These are phyloP conservation scores for Pegoplata infirma DNA, from an alignment of 2,888 invertebrate species.

Conservation along the genomic window DNA sequence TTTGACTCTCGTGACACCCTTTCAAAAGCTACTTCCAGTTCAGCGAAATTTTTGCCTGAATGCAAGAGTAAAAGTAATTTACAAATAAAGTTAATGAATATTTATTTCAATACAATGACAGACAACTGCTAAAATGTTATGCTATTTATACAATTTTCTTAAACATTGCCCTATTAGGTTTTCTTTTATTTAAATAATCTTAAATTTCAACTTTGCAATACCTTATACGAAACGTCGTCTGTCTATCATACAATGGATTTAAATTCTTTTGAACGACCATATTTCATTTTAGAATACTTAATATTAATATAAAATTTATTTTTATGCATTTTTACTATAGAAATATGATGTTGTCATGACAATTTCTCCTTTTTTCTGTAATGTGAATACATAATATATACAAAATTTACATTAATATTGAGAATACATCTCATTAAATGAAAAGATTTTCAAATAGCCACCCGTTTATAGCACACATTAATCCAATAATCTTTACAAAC, in stretches of 20 bases:
- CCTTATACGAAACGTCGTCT: background rate
- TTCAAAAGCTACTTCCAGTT: too few species aligned
- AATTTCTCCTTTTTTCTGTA: background rate
- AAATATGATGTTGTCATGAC: background rate
- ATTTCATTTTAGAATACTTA: background rate
- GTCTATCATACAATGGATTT: conserved; percentile 12
- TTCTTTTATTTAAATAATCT: background rate
- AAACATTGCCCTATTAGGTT: background rate
- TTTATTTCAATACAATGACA: too few species aligned
- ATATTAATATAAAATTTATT: conserved; percentile 10
- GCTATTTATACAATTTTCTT: too few species aligned
- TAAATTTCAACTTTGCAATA: background rate
- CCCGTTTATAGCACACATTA: background rate
- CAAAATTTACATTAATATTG: conserved; percentile 22
- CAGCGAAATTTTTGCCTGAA: too few species aligned
- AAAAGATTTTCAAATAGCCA: conserved; percentile 2
- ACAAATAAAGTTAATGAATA: too few species aligned
- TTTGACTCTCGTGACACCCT: too few species aligned
- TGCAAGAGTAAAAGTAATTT: too few species aligned
- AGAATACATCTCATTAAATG: background rate
- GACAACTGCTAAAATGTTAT: too few species aligned
- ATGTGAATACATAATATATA: background rate
- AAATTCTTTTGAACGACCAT: background rate
- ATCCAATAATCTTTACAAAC: background rate
- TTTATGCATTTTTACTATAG: background rate